Conservation (phyloP, 2,797 vertebrate species). For the Tapera naevia region DNA sequence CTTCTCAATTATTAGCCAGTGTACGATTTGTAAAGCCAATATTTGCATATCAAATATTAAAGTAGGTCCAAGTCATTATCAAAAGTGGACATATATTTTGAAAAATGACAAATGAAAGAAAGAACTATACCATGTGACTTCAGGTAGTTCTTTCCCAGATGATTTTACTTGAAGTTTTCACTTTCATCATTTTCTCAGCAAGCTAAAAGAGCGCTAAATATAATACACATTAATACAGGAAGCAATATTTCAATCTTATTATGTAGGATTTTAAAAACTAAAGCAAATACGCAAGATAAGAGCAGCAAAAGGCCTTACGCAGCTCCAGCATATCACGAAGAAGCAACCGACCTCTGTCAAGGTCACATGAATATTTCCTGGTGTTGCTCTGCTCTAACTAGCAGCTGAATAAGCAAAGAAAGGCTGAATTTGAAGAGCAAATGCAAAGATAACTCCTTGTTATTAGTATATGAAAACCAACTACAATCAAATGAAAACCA, state of each 20-base stretch:
- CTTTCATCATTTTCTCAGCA: neutral
- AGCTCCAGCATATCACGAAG: neutral
- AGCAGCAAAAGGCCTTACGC: neutral
- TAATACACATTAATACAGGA: neutral
- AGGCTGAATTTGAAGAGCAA: neutral
- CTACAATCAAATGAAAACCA: neutral
- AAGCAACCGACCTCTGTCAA: slow-evolving; percentile 32
- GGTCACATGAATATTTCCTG: neutral
- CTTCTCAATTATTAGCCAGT: slow-evolving; percentile 9
- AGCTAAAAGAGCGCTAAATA: neutral
- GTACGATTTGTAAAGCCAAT: neutral
- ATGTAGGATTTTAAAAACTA: neutral
- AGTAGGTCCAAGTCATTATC: neutral
- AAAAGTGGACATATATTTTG: neutral
- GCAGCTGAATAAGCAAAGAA: neutral
- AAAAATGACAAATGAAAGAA: slow-evolving; percentile 8
- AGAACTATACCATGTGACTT: neutral
- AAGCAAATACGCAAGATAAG: neutral
- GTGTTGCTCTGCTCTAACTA: neutral
- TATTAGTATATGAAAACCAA: neutral
- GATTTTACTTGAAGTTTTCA: neutral
- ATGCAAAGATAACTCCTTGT: neutral
- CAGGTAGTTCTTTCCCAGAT: neutral
- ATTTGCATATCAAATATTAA: slow-evolving; percentile 3
- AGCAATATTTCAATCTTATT: neutral